phyloP scores from a whole-genome alignment of 2,888 invertebrate genomes.

The Ditula angustiorana region DNA sequence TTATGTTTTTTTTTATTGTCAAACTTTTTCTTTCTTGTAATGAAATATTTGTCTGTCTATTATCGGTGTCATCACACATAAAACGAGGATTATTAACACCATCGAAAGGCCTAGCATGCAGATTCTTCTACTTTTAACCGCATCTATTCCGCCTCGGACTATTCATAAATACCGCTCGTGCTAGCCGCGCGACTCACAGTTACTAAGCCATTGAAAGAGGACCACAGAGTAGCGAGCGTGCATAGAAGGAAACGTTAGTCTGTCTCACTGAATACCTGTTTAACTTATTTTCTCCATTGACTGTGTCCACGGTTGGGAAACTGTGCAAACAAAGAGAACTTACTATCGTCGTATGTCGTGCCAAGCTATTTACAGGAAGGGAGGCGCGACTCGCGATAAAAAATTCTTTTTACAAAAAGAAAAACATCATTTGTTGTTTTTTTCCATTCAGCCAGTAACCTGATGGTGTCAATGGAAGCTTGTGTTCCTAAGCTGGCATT shows the following conservation, averaged over 20 bases:
- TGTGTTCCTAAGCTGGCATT: no score
- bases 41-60: no score
- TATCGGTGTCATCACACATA: no score
- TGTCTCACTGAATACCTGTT: conserved; percentile 89
- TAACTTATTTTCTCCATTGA: conserved; percentile 84
- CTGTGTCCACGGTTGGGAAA: conserved; percentile 80
- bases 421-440: no score
- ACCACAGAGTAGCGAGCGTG: conserved; percentile 56
- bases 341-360: conserved; percentile 42
- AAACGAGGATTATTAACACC: no score
- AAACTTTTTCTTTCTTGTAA: no score
- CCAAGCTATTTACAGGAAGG: conserved; percentile 77
- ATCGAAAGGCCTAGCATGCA: no score
- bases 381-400: conserved; percentile 13
- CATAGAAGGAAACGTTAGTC: conserved; percentile 60
- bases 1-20: no score
- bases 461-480: not conserved
- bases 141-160: no score
- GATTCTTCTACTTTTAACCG: no score
- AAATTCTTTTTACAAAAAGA: not conserved
- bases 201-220: conserved; percentile 59
- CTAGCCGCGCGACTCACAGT: no score
- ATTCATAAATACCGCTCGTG: no score
- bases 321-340: conserved; percentile 79
- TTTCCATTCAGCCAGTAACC: not conserved